A percentile compares a stretch with the other conserved stretches of the same genome.
Evolutionary conservation across 2,797 vertebrate genomes (phyloP).

Genomic region (Gymnopithys bicolor): DNA sequence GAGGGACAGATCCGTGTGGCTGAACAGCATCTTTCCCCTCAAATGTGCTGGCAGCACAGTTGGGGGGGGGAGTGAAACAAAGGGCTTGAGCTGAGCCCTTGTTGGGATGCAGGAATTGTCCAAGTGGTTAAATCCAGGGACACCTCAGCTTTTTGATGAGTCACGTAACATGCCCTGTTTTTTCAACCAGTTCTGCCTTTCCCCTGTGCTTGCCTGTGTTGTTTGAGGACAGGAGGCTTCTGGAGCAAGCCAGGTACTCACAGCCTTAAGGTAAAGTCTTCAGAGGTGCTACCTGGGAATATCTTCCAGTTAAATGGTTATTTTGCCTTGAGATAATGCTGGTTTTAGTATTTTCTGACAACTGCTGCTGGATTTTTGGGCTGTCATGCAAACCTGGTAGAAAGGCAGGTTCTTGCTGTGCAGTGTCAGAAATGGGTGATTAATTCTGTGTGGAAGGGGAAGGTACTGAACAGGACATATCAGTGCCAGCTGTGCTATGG

Average conservation of each 20-base stretch:
- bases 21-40: neutral
- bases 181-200: neutral
- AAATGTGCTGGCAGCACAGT: fast-evolving
- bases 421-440: neutral
- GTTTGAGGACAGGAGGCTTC: neutral
- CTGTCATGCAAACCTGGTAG: fast-evolving
- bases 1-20: neutral
- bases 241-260: neutral
- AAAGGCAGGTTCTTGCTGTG: neutral
- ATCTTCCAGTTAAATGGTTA: neutral
- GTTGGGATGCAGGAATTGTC: neutral
- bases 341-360: neutral
- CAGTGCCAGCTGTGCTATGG: neutral
- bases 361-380: neutral
- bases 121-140: neutral
- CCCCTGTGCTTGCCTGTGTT: neutral
- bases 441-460: neutral
- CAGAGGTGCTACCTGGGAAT: neutral
- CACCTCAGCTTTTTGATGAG: neutral
- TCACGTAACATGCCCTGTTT: neutral
- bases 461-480: fast-evolving
- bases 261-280: neutral
- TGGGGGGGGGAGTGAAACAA: neutral
- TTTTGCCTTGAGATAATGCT: neutral
- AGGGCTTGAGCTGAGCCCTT: neutral